Evolutionary conservation across 2,888 invertebrate genomes (phyloP), one percentile per base, ranked within the genome.

Genomic region (Pristionchus japonicus): DNA sequence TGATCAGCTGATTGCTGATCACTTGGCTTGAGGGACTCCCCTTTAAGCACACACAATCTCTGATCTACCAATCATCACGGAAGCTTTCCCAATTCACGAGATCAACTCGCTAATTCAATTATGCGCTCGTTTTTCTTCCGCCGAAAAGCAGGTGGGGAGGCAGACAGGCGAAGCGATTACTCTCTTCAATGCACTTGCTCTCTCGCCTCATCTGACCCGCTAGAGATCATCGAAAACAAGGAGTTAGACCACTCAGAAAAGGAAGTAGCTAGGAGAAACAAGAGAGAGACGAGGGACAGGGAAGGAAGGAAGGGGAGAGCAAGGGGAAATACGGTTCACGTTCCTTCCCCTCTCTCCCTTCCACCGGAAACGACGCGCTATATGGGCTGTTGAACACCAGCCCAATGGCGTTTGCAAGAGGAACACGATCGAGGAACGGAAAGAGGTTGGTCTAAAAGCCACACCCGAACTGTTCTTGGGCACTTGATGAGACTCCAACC

Each of bases 281-380:
- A 52, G n/a, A 34, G 47, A 34, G 34, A 23, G 52, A 52, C 23
- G n/a, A n/a, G n/a, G n/a, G n/a, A 52, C 17, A 49, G 6, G 31
- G 49, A n/a, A 52, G 31, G 77, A n/a, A 49, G 40, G 34, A 49
- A 83, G 31, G 83, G 83, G 7, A 31, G 13, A 52, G 83, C 27
- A 47, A 43, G 77, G 27, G 77, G 43, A 77, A 77, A 77, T 47
- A 77, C 40, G 77, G 43, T 43, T 47, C 43, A 77, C 77, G 47
- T 43, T 43, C 31, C 34, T 34, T 67, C 34, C 34, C 64, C 67
- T 34, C 17, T 67, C 67, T 34, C 67, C 67, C 34, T 23, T n/a
- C 43, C 20, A 43, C 43, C 40, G 74, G 74, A 61, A 61, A 61
- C 61, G 27, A 27, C 61, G 61, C 61, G 61, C n/a, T n/a, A n/a